phyloP scores from a whole-genome alignment of 2,113 vertebrate genomes.

The Cryptomyrus ogoouensis region DNA sequence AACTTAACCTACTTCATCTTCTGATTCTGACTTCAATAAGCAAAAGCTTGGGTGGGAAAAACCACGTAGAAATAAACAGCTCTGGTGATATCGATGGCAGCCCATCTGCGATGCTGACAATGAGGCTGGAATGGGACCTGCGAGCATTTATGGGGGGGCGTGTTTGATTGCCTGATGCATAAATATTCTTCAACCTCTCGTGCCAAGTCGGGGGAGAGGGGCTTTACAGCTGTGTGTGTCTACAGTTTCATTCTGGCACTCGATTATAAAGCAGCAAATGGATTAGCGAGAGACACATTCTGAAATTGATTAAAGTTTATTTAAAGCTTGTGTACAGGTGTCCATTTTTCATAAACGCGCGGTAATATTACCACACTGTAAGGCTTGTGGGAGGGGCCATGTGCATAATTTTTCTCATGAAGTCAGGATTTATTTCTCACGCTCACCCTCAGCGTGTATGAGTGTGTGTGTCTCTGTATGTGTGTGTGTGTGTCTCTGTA shows the following conservation, averaged over 20 bases:
- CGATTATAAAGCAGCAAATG: constrained; percentile 33
- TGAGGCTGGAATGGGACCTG: constrained; percentile 3
- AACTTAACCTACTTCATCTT: background rate
- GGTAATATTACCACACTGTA: constrained; percentile 29
- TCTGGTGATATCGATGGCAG: background rate
- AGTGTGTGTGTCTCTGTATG: background rate
- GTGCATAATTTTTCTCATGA: constrained; percentile 15
- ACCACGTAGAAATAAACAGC: background rate
- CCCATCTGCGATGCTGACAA: constrained; percentile 6
- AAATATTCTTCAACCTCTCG: constrained; percentile 27
- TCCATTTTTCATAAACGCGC: constrained; percentile 33
- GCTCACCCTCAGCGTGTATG: background rate
- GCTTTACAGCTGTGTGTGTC: constrained; percentile 13
- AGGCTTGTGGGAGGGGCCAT: constrained; percentile 17
- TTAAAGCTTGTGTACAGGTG: constrained; percentile 35
- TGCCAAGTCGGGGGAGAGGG: background rate
- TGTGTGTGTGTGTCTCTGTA: too few relatives aligned
- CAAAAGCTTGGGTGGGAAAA: background rate
- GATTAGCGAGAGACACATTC: constrained; percentile 37
- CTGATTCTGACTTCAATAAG: background rate
- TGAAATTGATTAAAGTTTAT: constrained; percentile 46
- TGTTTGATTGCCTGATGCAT: constrained; percentile 11
- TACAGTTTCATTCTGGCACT: constrained; percentile 24
- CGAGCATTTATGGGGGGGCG: constrained; percentile 11
- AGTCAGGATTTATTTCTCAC: background rate